These are phyloP conservation scores for Dreissena rostriformis DNA, from an alignment of 1,140 invertebrate species.

Conservation along the genomic window DNA sequence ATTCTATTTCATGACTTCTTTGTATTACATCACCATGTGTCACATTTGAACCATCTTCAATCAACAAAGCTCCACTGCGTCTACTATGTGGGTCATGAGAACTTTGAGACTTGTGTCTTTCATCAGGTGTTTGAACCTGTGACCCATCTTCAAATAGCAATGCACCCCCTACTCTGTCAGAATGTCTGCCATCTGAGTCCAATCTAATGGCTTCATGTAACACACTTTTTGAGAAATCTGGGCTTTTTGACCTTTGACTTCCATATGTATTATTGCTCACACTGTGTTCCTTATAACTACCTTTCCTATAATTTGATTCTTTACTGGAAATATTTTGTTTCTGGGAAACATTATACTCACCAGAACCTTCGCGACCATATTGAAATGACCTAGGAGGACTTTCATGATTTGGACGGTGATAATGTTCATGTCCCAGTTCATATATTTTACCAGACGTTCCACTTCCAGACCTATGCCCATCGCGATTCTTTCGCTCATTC, in stretches of 20 bases:
- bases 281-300: background rate
- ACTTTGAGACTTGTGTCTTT: slow-evolving; percentile 7
- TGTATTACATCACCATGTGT: background rate
- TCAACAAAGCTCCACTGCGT: background rate
- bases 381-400: background rate
- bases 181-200: background rate
- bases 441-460: background rate
- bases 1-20: background rate
- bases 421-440: background rate
- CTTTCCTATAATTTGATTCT: background rate
- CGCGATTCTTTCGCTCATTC: background rate
- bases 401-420: too few relatives aligned
- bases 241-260: background rate
- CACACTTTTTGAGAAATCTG: background rate
- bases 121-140: background rate
- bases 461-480: background rate
- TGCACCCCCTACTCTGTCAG: background rate
- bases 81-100: background rate
- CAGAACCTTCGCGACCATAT: background rate
- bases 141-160: background rate
- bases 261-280: background rate
- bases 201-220: background rate
- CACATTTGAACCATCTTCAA: background rate
- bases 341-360: background rate
- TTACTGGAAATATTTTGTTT: background rate